Conservation (phyloP, 2,797 vertebrate species). For the Pangasius mekongensis region DNA sequence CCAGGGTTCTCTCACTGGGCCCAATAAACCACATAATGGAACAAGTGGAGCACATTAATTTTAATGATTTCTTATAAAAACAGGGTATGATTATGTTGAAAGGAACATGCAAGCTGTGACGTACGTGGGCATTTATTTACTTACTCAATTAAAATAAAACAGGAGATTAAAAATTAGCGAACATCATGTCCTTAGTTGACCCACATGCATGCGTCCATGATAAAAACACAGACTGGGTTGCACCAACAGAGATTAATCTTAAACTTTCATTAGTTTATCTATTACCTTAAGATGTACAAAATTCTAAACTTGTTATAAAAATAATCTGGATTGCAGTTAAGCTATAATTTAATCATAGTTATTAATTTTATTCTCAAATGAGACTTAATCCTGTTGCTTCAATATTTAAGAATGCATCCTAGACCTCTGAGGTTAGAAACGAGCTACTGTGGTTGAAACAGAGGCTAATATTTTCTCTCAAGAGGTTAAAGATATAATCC, state of each 20-base stretch:
- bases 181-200: constrained; percentile 11
- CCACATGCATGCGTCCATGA: constrained; percentile 23
- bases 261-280: not conserved
- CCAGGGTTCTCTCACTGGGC: constrained; percentile 22
- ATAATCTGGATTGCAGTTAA: not conserved
- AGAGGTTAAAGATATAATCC: not conserved
- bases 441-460: not conserved
- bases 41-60: constrained; percentile 44
- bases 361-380: not conserved
- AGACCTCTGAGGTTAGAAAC: not conserved
- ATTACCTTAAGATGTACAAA: not conserved
- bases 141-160: constrained; percentile 5
- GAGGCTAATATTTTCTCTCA: not conserved
- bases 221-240: constrained; percentile 1
- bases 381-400: not conserved
- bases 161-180: not conserved
- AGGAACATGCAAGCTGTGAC: constrained; percentile 29
- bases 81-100: constrained; percentile 26
- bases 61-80: constrained; percentile 42
- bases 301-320: not conserved
- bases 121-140: constrained; percentile 33
- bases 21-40: constrained; percentile 45
- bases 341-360: not conserved
- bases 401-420: not conserved
- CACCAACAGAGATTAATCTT: not conserved